Evolutionary conservation across 2,797 vertebrate genomes (phyloP).

Genomic region (Etheostoma perlongum): DNA sequence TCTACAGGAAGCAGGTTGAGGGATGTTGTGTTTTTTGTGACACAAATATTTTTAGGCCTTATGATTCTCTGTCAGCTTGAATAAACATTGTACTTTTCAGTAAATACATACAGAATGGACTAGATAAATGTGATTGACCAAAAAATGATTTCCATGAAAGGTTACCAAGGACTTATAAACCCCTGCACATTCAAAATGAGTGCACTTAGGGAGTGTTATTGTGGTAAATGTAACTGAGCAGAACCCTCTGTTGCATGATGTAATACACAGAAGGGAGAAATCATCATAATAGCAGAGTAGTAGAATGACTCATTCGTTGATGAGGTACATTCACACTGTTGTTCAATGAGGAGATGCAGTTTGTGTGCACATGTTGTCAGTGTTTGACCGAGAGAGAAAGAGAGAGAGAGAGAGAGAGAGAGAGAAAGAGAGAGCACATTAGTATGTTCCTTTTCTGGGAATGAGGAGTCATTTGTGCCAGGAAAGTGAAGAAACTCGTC

Average conservation of each 20-base stretch:
- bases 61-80: slow-evolving; percentile 8
- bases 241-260: slow-evolving; percentile 80
- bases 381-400: slow-evolving; percentile 64
- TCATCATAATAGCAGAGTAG: slow-evolving; percentile 84
- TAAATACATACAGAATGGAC: slow-evolving; percentile 29
- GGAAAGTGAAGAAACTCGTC: slow-evolving; percentile 82
- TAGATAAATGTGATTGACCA: slow-evolving; percentile 44
- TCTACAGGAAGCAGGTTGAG: slow-evolving; percentile 49
- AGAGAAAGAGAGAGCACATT: slow-evolving; percentile 59
- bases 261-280: slow-evolving; percentile 84
- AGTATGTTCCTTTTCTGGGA: slow-evolving; percentile 81
- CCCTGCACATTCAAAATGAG: slow-evolving; percentile 55
- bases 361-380: slow-evolving; percentile 76
- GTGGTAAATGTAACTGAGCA: slow-evolving; percentile 73
- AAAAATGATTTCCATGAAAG: slow-evolving; percentile 58
- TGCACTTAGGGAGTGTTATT: slow-evolving; percentile 69
- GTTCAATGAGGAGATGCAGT: slow-evolving; percentile 75
- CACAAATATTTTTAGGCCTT: slow-evolving; percentile 33
- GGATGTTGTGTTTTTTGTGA: slow-evolving; percentile 45
- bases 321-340: slow-evolving; percentile 82
- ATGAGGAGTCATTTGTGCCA: slow-evolving; percentile 85
- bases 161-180: slow-evolving; percentile 52
- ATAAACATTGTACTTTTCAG: slow-evolving; percentile 11
- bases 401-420: slow-evolving; percentile 36
- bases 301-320: slow-evolving; percentile 84